Evolutionary conservation across 2,113 vertebrate species (phyloP).

Genomic region (Xenus cinereus): DNA sequence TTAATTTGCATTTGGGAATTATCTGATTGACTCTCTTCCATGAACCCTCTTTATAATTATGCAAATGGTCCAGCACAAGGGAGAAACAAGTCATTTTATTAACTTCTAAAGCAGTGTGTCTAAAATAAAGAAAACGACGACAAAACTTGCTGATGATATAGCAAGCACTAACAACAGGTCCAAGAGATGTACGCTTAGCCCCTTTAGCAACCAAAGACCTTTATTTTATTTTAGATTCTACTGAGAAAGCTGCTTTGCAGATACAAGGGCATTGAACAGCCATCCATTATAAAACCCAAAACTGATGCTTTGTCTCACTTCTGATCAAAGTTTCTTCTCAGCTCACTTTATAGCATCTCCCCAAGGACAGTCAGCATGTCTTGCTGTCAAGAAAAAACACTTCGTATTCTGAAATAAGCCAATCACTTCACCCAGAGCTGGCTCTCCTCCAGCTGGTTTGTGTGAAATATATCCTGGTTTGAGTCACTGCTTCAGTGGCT

Average conservation of each 20-base stretch:
- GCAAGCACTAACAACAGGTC: background rate
- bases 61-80: constrained; percentile 35
- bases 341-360: background rate
- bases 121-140: constrained; percentile 16
- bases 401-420: background rate
- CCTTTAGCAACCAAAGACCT: background rate
- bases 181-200: background rate
- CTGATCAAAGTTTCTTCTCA: background rate
- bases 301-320: background rate
- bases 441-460: background rate
- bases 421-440: background rate
- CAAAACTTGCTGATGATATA: background rate
- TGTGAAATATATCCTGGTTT: background rate
- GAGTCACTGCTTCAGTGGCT: background rate
- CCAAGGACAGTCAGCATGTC: background rate
- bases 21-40: constrained; percentile 52
- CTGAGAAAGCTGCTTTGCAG: background rate
- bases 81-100: constrained; percentile 45
- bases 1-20: constrained; percentile 64
- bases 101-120: constrained; percentile 31
- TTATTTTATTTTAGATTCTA: background rate
- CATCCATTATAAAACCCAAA: background rate
- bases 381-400: background rate
- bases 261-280: background rate
- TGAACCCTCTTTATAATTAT: constrained; percentile 58